These are phyloP conservation scores for Dolichopus griseipennis DNA, from an alignment of 2,888 invertebrate species.

Conservation along the genomic window DNA sequence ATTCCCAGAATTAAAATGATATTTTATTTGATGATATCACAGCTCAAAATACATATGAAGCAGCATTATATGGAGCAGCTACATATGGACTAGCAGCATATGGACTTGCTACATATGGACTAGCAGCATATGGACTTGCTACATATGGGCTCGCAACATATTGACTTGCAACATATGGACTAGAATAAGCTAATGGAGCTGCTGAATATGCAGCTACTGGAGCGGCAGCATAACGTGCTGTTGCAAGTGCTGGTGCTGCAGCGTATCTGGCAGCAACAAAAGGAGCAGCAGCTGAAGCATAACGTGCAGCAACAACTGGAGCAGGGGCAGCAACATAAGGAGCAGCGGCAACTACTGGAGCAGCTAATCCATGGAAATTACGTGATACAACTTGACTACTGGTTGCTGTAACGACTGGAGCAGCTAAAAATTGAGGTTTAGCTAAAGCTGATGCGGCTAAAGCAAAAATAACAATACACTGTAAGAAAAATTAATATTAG, in stretches of 20 bases:
- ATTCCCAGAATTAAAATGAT: too few species aligned
- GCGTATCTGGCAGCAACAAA: slow-evolving; percentile 13
- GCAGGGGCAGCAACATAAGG: slow-evolving; percentile 48
- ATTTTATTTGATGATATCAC: too few species aligned
- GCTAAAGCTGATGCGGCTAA: slow-evolving; percentile 25
- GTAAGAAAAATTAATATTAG: slow-evolving; percentile 7
- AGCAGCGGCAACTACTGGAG: slow-evolving; percentile 47
- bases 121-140: neutral
- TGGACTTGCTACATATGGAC: neutral
- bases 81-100: neutral
- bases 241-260: slow-evolving; percentile 11
- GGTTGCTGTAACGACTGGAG: slow-evolving; percentile 27
- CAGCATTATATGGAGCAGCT: neutral
- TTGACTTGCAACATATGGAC: slow-evolving; percentile 21
- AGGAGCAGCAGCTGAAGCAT: slow-evolving; percentile 16
- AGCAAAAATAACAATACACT: slow-evolving; percentile 23
- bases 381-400: slow-evolving; percentile 36
- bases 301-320: slow-evolving; percentile 33
- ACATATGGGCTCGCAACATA: slow-evolving; percentile 10
- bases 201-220: neutral
- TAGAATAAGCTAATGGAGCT: neutral
- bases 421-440: slow-evolving; percentile 23
- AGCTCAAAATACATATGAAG: too few species aligned
- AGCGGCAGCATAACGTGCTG: neutral
- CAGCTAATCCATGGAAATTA: slow-evolving; percentile 32